Evolutionary conservation across 2,888 invertebrate genomes (phyloP), one percentile per base, ranked within the genome.

Genomic region (Coelopa pilipes): DNA sequence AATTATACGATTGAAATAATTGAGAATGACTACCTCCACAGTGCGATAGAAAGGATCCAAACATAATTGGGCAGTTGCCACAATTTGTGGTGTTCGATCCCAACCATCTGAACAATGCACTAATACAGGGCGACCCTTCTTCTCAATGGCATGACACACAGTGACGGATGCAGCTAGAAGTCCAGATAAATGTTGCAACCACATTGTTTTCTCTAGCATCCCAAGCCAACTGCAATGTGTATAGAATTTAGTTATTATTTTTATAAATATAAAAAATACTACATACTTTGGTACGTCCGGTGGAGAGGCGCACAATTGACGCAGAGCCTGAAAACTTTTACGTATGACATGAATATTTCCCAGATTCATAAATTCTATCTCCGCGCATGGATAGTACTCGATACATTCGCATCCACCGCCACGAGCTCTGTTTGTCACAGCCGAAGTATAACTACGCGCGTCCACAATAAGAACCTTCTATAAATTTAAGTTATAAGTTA

Each of bases 81-180:
- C 96, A 79, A 99, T 94, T 89, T 99, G 99, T 63, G 99, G 96
- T 73, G 99, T 99, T 79, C 99, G 91, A 89, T 99, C 99, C 99
- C 99, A 99, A 65, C 99, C 99, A 89, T 99, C 99, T 2, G 97
- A 97, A 88, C 99, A 99, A 88, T 99, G 99, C 12, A 99, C 97
- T 76, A 99, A 89, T 72, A 97, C 98, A 10, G 98, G 96, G 68
- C 96, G 91, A 19, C 92, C 94, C 75, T 95, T 94, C 69, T 91
- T 90, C 80, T 94, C 93, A 75, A 96, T 92, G 0, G 94, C 93
- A 75, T 93, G 93, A 7, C 93, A 94, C 50, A 96, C 93, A 11
- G 93, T 92, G 79, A 92, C 90, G 21, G 97, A 93, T 10, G 96
- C 94, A 77, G 93, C 92, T 81, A 96, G 88, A 74, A 98, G 90